Evolutionary conservation across 2,888 invertebrate genomes (phyloP).

Genomic region (Aleiodes leptofemur): DNA sequence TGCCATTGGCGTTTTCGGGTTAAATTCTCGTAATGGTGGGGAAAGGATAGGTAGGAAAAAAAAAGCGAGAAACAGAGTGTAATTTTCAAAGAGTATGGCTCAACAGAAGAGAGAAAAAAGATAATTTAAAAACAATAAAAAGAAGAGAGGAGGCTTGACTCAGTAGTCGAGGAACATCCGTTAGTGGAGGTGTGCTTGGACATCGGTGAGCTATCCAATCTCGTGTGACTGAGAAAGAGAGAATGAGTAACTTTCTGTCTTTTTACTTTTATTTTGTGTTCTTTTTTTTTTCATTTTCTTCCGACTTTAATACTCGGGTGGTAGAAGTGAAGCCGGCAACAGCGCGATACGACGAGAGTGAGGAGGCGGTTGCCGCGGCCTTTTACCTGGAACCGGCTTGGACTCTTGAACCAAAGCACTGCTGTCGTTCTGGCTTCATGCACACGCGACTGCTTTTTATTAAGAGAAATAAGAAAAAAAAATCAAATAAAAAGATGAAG

Average conservation of each 20-base stretch:
- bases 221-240: constrained; percentile 33
- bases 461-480: background rate
- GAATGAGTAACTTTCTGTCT: background rate
- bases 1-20: constrained; percentile 39
- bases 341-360: constrained; percentile 44
- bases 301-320: constrained; percentile 35
- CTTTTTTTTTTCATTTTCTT: constrained; percentile 23
- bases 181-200: constrained; percentile 37
- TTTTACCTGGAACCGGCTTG: constrained; percentile 59
- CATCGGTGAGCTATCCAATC: constrained; percentile 13
- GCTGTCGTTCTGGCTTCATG: constrained; percentile 35
- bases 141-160: constrained; percentile 51
- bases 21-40: constrained; percentile 25
- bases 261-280: background rate
- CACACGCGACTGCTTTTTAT: constrained; percentile 33
- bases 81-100: too few species aligned
- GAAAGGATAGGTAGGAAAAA: constrained; percentile 22
- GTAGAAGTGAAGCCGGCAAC: constrained; percentile 55
- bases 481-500: background rate
- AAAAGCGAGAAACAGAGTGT: constrained; percentile 21
- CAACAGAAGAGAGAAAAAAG: constrained; percentile 32
- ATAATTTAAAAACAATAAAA: constrained; percentile 27
- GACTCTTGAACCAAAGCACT: constrained; percentile 26
- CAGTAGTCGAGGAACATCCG: constrained; percentile 42
- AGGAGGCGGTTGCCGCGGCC: constrained; percentile 46